These are phyloP conservation scores for Turdus rufiventris DNA, from an alignment of 2,113 vertebrate genomes.

Conservation along the genomic window DNA sequence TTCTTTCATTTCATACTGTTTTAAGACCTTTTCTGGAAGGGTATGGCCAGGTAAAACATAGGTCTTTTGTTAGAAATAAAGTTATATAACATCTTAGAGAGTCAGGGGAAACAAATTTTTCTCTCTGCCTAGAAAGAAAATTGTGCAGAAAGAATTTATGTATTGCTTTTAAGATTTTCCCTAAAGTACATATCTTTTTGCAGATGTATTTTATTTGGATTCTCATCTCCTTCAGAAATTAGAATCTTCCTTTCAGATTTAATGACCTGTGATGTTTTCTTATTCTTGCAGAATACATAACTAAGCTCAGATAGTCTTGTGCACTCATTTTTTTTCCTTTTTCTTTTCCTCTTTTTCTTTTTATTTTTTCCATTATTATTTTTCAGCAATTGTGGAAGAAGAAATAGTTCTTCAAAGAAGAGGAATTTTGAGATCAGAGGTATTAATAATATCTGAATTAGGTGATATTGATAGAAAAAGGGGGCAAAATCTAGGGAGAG, in stretches of 20 bases:
- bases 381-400: neutral
- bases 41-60: neutral
- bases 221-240: conserved; percentile 2
- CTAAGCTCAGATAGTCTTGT: neutral
- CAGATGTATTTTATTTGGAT: neutral
- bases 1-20: neutral
- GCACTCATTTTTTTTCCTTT: neutral
- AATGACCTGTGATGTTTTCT: conserved; percentile 7
- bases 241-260: neutral
- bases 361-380: neutral
- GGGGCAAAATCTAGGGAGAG: neutral
- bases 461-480: neutral
- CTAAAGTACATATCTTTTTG: neutral
- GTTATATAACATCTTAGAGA: neutral
- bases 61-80: neutral
- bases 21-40: neutral
- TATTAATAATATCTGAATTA: neutral
- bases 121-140: neutral
- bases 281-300: neutral
- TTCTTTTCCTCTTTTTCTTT: no score
- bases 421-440: neutral
- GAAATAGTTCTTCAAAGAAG: neutral
- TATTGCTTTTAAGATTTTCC: neutral
- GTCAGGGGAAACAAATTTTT: neutral
- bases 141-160: neutral